Base-by-base conservation (phyloP, 2,113 vertebrate species). In the Xiphorhynchus elegans region DNA sequence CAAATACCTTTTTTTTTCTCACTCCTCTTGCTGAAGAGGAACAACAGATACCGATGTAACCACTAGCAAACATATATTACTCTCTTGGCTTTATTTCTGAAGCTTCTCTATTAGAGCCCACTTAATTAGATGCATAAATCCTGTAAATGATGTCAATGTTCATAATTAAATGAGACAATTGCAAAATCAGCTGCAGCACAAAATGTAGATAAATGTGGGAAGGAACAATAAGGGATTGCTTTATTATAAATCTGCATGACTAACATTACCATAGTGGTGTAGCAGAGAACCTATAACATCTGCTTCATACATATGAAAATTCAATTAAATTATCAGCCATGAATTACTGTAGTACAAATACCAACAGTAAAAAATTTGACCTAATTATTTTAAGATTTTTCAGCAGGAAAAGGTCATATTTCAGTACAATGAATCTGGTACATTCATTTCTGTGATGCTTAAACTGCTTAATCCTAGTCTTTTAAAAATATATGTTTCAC, bases 261-360 rank as follows among this genome's bases (percentile, higher is more conserved):
- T 96, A 97, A 95, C 72, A 92, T 89, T 96, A 77, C 73, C 78
- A 91, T 59, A 93, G 80, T 83, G 80, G 94, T 93, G 83, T 63
- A 80, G 73, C 70, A 97, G 80, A 89, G 92, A 93, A 83, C 81
- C 69, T 97, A 82, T 80, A 96, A 95, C 96, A 95, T 98, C 97
- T 97, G 94, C 95, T 96, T 97, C 95, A 97, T 96, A 94, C 93
- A 91, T 91, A 97, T 92, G 96, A 97, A 98, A 97, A 97, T 97
- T 97, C 96, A 97, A 97, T 97, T 98, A 97, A 97, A 97, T 93
- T 93, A 95, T 95, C 97, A 97, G 66, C 87, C 92, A 72, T 97
- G 91, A 97, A 96, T 97, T 96, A 94, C 83, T 6, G 24, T 85
- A 93, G 68, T 85, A 88, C 63, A 97, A 97, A 96, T 95, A 98